These are phyloP conservation scores for Momotus momota DNA, from an alignment of 2,797 vertebrate genomes.

Conservation along the genomic window DNA sequence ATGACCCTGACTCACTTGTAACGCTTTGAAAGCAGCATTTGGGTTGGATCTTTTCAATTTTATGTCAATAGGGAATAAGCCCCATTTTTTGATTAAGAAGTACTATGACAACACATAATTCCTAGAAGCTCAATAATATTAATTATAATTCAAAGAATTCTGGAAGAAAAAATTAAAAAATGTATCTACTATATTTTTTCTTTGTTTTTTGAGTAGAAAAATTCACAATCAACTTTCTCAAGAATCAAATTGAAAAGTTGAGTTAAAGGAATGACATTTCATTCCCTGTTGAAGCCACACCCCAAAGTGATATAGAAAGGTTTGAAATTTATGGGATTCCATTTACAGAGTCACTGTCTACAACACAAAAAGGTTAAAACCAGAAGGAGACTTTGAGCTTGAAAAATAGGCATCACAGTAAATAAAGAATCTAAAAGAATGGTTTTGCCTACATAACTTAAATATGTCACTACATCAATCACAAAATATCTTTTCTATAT, in stretches of 20 bases:
- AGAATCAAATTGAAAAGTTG: not conserved
- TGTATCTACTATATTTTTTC: not conserved
- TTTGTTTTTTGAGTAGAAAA: not conserved
- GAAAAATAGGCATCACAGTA: not conserved
- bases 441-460: not conserved
- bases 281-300: not conserved
- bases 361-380: not conserved
- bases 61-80: not conserved
- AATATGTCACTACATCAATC: not conserved
- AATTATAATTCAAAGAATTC: constrained; percentile 51
- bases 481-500: not conserved
- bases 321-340: not conserved
- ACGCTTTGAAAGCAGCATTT: not conserved
- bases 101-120: constrained; percentile 49
- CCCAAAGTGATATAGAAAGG: not conserved
- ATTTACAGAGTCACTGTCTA: not conserved
- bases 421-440: not conserved
- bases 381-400: not conserved
- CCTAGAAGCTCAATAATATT: constrained; percentile 56
- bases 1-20: not conserved
- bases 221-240: not conserved
- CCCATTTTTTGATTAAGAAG: not conserved
- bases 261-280: not conserved
- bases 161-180: not conserved
- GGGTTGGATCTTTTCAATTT: not conserved